Evolutionary conservation across 2,888 invertebrate genomes (phyloP), one percentile per base, ranked within the genome.

Genomic region (Muscina levida): DNA sequence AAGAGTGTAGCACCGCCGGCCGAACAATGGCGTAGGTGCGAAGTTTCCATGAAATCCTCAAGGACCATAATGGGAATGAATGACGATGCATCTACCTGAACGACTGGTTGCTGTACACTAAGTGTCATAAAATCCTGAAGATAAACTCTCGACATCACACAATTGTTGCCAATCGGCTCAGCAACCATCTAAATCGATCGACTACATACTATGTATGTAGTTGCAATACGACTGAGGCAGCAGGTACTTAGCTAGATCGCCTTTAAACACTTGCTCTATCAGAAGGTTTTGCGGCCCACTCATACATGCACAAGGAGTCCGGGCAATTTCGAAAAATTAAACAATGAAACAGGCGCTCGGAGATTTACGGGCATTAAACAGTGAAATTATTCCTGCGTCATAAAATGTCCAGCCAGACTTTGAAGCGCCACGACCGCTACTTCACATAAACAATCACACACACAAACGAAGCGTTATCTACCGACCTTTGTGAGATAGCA

Each of bases 351-450:
- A 66, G 73, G 65, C 72, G 76, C 78, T 78, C 68, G 66, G 74
- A 70, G 77, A 79, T 83, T 82, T 73, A 65, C 68, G 66, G 42
- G 57, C 71, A 73, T 51, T 75, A 79, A 82, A 71, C 77, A 83
- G 72, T 74, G 39, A 75, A 78, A 68, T n/a, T n/a, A n/a, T 59
- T 57, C 44, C 70, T 73, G 65, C 56, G 77, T 68, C 59, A 77
- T 72, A 75, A 75, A 71, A 75, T n/a, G n/a, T 66, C 15, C 62
- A 75, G 73, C 79, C 75, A 82, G 83, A 82, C 83, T 77, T 37
- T 79, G 79, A 83, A 83, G 83, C 83, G 83, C 83, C 83, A 83
- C 62, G 77, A 48, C 67, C 72, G 59, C 37, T 67, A 74, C 57
- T 42, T 67, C 24, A 31, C 31, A 15, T 53, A 4, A 11, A 24